These are phyloP conservation scores for Pteromalus puparum DNA, from an alignment of 1,140 invertebrate species.

Conservation along the genomic window DNA sequence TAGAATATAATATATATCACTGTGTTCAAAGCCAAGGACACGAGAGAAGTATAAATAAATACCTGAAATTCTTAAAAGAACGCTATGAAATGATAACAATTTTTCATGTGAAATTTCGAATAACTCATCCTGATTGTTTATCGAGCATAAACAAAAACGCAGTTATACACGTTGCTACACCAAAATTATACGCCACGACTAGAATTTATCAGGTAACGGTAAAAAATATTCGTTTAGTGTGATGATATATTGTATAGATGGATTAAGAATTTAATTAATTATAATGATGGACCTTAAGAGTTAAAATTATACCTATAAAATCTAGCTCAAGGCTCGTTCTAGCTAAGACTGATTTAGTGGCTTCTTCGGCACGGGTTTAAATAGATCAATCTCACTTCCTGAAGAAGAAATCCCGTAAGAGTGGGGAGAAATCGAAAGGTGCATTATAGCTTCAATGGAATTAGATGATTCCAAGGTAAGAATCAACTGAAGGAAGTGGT, in stretches of 20 bases:
- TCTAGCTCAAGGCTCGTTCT: constrained; percentile 23
- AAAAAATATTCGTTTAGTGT: too few relatives aligned
- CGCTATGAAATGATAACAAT: too few relatives aligned
- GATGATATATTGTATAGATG: not conserved
- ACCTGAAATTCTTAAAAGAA: not conserved
- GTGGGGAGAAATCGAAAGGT: not conserved
- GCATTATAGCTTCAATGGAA: not conserved
- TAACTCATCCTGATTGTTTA: too few relatives aligned
- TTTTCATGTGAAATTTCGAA: too few relatives aligned
- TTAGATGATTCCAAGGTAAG: not conserved
- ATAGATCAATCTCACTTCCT: constrained; percentile 15
- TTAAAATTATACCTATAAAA: constrained; percentile 30
- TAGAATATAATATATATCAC: too few relatives aligned
- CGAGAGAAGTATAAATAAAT: not conserved
- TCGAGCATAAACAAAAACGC: not conserved
- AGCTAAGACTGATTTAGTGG: constrained; percentile 9
- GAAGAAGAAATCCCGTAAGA: not conserved
- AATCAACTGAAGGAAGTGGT: not conserved
- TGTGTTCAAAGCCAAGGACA: not conserved
- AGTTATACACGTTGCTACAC: not conserved
- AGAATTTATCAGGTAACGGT: not conserved
- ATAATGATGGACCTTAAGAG: not conserved
- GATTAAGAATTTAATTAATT: constrained; percentile 1
- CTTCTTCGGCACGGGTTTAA: not conserved
- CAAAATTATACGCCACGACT: too few relatives aligned